These are phyloP conservation scores for Rhinoptilus africanus DNA, from an alignment of 2,113 vertebrate species.

Conservation along the genomic window DNA sequence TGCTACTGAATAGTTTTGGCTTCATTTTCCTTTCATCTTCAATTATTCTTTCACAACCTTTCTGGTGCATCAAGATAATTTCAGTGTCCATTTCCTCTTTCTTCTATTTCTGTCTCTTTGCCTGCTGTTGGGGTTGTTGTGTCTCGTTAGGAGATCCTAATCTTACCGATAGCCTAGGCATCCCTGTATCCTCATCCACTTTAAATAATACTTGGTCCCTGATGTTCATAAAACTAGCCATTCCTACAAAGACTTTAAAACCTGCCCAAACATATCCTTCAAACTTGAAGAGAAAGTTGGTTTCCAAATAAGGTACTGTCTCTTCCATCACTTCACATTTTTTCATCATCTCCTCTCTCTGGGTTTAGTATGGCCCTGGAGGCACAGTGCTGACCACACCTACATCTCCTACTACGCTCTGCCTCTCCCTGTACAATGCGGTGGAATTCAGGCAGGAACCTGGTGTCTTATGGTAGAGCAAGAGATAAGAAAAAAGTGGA, in stretches of 20 bases:
- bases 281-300: not conserved
- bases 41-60: not conserved
- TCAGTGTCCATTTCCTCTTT: not conserved
- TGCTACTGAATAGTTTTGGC: not conserved
- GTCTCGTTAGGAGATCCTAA: not conserved
- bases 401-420: not conserved
- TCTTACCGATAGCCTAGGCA: accelerated
- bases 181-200: not conserved
- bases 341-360: not conserved
- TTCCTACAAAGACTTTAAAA: not conserved
- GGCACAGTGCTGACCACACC: not conserved
- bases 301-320: not conserved
- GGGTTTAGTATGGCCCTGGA: not conserved
- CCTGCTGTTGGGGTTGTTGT: not conserved
- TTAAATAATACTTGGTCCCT: not conserved
- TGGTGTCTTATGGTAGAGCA: not conserved
- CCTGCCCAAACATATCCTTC: not conserved
- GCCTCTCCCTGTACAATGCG: not conserved
- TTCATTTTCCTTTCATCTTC: not conserved
- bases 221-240: not conserved
- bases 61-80: not conserved
- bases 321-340: not conserved
- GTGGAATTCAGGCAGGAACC: not conserved
- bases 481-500: not conserved
- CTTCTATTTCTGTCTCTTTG: not conserved